Base-by-base conservation (phyloP, 2,113 vertebrate species). In the Oncorhynchus tshawytscha region DNA sequence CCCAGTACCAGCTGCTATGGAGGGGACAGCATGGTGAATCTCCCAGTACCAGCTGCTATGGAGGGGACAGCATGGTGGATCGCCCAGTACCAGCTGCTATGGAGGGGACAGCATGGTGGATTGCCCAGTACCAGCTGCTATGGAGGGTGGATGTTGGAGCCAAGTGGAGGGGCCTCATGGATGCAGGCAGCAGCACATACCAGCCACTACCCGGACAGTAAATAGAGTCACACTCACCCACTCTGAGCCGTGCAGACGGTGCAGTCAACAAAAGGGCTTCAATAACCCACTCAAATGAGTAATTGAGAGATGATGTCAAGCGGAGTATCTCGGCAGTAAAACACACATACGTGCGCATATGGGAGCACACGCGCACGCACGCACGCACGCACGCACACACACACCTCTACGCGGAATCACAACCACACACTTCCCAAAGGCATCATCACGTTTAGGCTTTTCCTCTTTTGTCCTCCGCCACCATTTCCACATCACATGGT, bases 301-400 rank as follows among this genome's bases (percentile, higher is more conserved):
- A 57, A 7, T 27, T 71, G 22, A 71, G 48, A n/a, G 29, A 69
- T n/a, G 29, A 69, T 62, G 71, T 73, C 27, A 22, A 39, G 71
- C 12, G 25, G 45, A 57, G 25, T 27, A 27, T 54, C 24, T 51
- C 20, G 15, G 16, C 67, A 8, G 29, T 39, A 20, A n/a, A 11
- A 45, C 45, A n/a, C n/a, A n/a, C n/a, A n/a, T n/a, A n/a, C n/a
- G n/a, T n/a, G n/a, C n/a, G n/a, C n/a, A n/a, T n/a, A n/a, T n/a
- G n/a, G n/a, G n/a, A n/a, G n/a, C n/a, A n/a, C n/a, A n/a, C n/a
- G n/a, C n/a, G n/a, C n/a, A n/a, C n/a, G n/a, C n/a, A n/a, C n/a
- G n/a, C n/a, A n/a, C n/a, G n/a, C n/a, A n/a, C n/a, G 15, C 66
- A 66, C 22, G 57, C 24, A 45, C 27, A 34, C 3, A 29, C 29